A percentile compares a stretch with the other conserved stretches of the same genome.
These are phyloP conservation scores for Nasonia longicornis DNA, from an alignment of 1,140 invertebrate genomes.

Conservation along the genomic window DNA sequence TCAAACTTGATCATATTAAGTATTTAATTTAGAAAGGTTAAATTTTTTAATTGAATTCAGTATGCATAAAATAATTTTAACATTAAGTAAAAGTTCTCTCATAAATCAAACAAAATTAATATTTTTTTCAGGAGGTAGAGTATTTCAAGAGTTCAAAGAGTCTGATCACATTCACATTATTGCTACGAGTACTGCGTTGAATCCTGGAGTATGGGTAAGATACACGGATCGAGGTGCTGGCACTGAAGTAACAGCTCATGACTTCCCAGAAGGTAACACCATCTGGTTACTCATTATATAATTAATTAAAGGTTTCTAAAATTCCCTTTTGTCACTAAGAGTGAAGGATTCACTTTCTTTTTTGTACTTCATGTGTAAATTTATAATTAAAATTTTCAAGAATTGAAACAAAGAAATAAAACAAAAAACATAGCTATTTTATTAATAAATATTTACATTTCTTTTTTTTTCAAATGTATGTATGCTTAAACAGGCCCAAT, in stretches of 20 bases:
- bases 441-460: too few species aligned
- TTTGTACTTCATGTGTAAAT: conserved; percentile 41
- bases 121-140: conserved; percentile 85
- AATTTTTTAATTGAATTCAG: not conserved
- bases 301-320: conserved; percentile 26
- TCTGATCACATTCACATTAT: conserved; percentile 99
- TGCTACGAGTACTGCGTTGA: conserved; percentile 88
- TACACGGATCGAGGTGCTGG: conserved; percentile 94
- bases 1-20: conserved; percentile 1
- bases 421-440: too few species aligned
- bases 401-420: not conserved
- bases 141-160: conserved; percentile 93
- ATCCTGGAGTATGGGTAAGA: conserved; percentile 88
- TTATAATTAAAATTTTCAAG: conserved; percentile 36
- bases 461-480: too few species aligned
- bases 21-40: conserved; percentile 9
- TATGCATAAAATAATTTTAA: not conserved
- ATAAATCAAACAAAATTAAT: conserved; percentile 32
- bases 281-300: conserved; percentile 88
- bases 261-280: conserved; percentile 88
- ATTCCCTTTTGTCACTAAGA: conserved; percentile 11
- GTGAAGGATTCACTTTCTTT: conserved; percentile 28
- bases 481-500: too few species aligned
- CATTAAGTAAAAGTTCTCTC: not conserved
- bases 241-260: conserved; percentile 85